Evolutionary conservation across 2,113 vertebrate species (phyloP).

Genomic region (Dromas ardeola): DNA sequence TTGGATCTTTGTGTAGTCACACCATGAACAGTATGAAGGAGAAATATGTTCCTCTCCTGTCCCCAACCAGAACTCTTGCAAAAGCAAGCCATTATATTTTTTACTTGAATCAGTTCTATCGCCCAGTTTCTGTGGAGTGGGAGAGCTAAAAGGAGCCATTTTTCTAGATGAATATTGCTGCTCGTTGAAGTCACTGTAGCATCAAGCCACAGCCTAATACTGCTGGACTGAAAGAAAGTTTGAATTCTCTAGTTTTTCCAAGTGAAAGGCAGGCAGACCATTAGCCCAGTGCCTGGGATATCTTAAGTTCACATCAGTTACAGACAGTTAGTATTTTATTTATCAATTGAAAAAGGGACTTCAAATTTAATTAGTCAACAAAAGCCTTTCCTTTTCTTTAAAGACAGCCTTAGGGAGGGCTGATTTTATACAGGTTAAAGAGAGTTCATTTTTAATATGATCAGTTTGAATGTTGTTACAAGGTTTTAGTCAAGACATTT

Average conservation of each 20-base stretch:
- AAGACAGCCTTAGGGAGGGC: neutral
- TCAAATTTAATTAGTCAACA: neutral
- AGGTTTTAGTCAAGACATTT: constrained; percentile 11
- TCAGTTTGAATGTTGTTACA: neutral
- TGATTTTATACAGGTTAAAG: constrained; percentile 31
- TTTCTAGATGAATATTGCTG: neutral
- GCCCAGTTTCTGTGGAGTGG: neutral
- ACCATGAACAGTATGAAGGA: neutral
- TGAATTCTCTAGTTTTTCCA: neutral
- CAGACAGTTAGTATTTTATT: neutral
- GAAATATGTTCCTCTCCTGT: neutral
- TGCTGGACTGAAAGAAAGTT: neutral
- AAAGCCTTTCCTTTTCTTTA: neutral
- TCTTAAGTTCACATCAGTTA: neutral
- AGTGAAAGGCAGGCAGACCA: neutral
- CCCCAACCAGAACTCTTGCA: neutral
- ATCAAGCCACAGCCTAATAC: neutral
- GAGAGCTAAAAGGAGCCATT: neutral
- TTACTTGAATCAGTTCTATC: neutral
- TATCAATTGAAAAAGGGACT: neutral
- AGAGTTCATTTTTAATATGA: neutral
- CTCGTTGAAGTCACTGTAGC: neutral
- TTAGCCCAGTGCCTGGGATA: neutral
- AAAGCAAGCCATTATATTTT: neutral
- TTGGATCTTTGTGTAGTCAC: neutral